Evolutionary conservation across 2,113 vertebrate species (phyloP).

Genomic region (Lepidiolamprologus cunningtoni): DNA sequence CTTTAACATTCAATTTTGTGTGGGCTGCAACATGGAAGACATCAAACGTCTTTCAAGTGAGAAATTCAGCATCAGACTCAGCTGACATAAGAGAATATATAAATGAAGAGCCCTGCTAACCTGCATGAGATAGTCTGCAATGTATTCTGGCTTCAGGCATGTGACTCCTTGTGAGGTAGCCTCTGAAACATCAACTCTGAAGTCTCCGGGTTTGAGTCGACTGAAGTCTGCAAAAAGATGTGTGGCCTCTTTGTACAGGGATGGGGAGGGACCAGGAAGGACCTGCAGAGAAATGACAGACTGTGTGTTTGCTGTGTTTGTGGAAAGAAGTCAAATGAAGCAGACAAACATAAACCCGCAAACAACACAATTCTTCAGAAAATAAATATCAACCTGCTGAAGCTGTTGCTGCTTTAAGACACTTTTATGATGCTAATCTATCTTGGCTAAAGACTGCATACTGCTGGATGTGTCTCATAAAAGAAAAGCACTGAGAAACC

Average conservation of each 20-base stretch:
- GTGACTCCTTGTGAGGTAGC: constrained; percentile 77
- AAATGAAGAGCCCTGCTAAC: constrained; percentile 46
- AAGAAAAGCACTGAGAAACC: constrained; percentile 59
- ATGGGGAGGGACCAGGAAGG: constrained; percentile 71
- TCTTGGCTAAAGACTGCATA: background rate
- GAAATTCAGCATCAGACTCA: background rate
- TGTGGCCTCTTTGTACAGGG: constrained; percentile 80
- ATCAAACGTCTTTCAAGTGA: background rate
- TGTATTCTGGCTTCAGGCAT: constrained; percentile 91
- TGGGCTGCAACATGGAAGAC: background rate
- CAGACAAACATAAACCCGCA: rapidly evolving
- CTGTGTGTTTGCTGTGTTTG: background rate
- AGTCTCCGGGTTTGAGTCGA: constrained; percentile 81
- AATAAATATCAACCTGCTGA: background rate
- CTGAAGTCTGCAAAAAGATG: constrained; percentile 91
- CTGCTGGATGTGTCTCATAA: background rate
- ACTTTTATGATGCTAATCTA: background rate
- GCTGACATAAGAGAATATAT: background rate
- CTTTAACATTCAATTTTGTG: background rate
- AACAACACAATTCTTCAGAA: background rate
- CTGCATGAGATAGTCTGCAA: constrained; percentile 96
- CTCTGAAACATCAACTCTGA: constrained; percentile 73
- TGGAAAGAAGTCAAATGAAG: background rate
- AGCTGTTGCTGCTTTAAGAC: background rate
- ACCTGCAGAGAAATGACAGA: constrained; percentile 69